Evolutionary conservation across 2,888 invertebrate species (phyloP).

Genomic region (Eupithecia subumbrata): DNA sequence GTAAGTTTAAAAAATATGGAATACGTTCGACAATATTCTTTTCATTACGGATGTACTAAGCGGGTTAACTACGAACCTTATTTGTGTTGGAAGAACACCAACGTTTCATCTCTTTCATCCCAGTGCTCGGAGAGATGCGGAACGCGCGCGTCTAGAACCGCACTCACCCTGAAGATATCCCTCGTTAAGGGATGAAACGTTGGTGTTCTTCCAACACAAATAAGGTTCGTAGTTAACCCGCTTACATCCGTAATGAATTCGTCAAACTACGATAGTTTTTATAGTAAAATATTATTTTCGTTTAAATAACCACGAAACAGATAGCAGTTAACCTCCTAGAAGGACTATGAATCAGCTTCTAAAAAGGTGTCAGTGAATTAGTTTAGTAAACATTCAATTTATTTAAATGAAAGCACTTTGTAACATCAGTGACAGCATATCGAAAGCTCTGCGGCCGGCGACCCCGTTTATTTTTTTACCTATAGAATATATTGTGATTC

Average conservation of each 20-base stretch:
- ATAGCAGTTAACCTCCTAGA: background rate
- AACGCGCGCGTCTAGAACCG: no score
- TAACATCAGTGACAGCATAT: constrained; percentile 45
- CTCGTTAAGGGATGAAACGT: no score
- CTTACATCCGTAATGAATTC: no score
- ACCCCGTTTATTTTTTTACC: constrained; percentile 51
- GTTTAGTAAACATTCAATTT: constrained; percentile 42
- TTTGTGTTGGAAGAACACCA: no score
- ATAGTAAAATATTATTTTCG: background rate
- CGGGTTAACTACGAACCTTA: no score
- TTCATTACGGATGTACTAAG: no score
- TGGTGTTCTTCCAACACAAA: no score
- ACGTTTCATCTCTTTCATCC: no score
- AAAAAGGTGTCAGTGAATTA: constrained; percentile 41
- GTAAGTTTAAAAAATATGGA: background rate
- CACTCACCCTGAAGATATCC: no score
- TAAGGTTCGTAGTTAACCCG: no score
- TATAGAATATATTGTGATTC: constrained; percentile 51
- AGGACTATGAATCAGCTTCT: constrained; percentile 20
- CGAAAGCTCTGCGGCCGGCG: constrained; percentile 48
- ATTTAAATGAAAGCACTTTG: constrained; percentile 45
- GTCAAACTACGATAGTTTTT: no score
- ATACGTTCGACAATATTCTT: background rate
- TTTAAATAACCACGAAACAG: background rate
- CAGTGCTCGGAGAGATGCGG: no score